A percentile compares a stretch with the other conserved stretches of the same genome.
These are phyloP conservation scores for Cyprinodon variegatus DNA, from an alignment of 2,113 vertebrate species.

Conservation along the genomic window DNA sequence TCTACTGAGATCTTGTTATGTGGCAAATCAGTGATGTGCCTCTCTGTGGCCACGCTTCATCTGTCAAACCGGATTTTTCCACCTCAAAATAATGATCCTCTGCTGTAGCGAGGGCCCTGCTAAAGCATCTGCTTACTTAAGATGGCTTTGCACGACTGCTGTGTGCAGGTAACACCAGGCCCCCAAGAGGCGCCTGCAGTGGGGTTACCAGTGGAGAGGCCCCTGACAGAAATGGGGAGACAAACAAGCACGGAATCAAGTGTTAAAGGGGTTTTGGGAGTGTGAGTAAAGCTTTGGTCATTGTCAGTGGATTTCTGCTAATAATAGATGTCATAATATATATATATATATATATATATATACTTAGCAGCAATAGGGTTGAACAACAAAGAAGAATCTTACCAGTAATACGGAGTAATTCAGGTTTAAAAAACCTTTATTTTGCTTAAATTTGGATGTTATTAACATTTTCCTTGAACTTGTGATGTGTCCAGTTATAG, in stretches of 20 bases:
- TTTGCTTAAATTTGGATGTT: too few species aligned
- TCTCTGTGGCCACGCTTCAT: conserved; percentile 92
- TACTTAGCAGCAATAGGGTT: conserved; percentile 45
- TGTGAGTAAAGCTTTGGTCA: conserved; percentile 67
- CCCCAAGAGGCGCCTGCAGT: conserved; percentile 65
- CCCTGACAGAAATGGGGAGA: conserved; percentile 68
- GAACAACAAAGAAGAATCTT: conserved; percentile 19
- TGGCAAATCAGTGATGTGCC: conserved; percentile 93
- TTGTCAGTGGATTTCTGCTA: conserved; percentile 60
- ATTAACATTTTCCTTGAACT: background rate
- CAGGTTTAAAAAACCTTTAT: background rate
- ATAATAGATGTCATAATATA: conserved; percentile 69
- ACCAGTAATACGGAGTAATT: conserved; percentile 39
- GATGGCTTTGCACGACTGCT: conserved; percentile 71
- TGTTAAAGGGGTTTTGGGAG: conserved; percentile 57
- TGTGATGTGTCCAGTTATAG: background rate
- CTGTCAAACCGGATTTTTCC: conserved; percentile 99
- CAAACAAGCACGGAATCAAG: conserved; percentile 74
- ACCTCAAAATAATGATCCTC: conserved; percentile 99
- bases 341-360: conserved; percentile 54
- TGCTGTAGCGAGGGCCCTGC: conserved; percentile 89
- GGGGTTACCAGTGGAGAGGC: conserved; percentile 69
- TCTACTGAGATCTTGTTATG: conserved; percentile 99
- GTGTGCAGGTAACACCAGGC: conserved; percentile 65
- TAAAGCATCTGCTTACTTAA: conserved; percentile 83